Conservation (phyloP, 1,140 invertebrate species). For the Mya arenaria region DNA sequence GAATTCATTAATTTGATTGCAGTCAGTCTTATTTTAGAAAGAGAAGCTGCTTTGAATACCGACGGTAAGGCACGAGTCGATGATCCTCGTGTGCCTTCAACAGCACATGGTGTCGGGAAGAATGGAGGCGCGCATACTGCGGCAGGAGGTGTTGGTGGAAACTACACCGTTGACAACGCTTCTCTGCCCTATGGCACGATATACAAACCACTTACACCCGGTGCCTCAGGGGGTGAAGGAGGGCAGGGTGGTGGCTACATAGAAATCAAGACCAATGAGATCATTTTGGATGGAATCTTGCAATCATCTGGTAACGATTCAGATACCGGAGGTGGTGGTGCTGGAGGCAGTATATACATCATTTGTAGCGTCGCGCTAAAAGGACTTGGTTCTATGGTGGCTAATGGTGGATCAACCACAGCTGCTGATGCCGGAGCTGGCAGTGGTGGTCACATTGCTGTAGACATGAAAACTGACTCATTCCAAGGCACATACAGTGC, state of each 20-base stretch:
- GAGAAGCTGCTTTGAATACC: slow-evolving; percentile 65
- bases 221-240: slow-evolving; percentile 65
- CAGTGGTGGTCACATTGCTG: slow-evolving; percentile 72
- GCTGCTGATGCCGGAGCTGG: slow-evolving; percentile 62
- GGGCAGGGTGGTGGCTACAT: slow-evolving; percentile 67
- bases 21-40: slow-evolving; percentile 62
- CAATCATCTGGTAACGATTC: slow-evolving; percentile 60
- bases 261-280: slow-evolving; percentile 56
- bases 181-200: slow-evolving; percentile 67
- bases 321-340: slow-evolving; percentile 65
- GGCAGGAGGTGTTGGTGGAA: slow-evolving; percentile 64
- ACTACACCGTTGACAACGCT: slow-evolving; percentile 21
- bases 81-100: slow-evolving; percentile 39
- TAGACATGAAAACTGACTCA: slow-evolving; percentile 55
- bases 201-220: slow-evolving; percentile 62
- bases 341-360: slow-evolving; percentile 71
- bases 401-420: slow-evolving; percentile 63
- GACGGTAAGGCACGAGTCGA: slow-evolving; percentile 48
- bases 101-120: slow-evolving; percentile 48
- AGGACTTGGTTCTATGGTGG: slow-evolving; percentile 65
- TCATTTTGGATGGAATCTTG: slow-evolving; percentile 68
- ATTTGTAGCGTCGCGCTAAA: slow-evolving; percentile 58
- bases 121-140: slow-evolving; percentile 70
- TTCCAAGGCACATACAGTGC: slow-evolving; percentile 63
- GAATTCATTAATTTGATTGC: slow-evolving; percentile 64